These are phyloP conservation scores for Nasonia oneida DNA, from an alignment of 2,888 invertebrate species.

Conservation along the genomic window DNA sequence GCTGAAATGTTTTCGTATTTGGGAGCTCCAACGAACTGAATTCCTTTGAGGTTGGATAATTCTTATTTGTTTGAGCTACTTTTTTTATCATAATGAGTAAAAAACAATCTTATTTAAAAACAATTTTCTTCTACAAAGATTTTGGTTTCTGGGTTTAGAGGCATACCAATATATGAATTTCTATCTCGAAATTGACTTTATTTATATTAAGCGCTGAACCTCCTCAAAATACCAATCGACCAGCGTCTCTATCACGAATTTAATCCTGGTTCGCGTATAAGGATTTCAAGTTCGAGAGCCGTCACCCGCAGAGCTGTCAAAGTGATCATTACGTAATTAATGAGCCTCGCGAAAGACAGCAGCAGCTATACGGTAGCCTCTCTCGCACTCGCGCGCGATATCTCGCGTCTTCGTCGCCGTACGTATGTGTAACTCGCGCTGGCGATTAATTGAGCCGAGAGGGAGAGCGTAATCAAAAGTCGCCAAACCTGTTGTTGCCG, in stretches of 20 bases:
- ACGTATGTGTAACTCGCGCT: constrained; percentile 5
- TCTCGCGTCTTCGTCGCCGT: constrained; percentile 31
- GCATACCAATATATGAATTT: too few species aligned
- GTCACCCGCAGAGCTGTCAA: constrained; percentile 24
- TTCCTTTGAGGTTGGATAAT: not conserved
- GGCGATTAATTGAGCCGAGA: constrained; percentile 64
- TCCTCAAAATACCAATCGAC: not conserved
- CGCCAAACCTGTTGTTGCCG: constrained; percentile 65
- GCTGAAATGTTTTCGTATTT: not conserved
- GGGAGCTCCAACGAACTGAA: not conserved
- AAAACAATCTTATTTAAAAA: too few species aligned
- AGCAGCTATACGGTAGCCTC: constrained; percentile 29
- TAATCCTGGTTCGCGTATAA: not conserved
- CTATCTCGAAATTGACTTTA: too few species aligned
- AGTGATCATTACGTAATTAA: constrained; percentile 69
- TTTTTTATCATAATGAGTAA: too few species aligned
- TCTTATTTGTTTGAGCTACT: not conserved
- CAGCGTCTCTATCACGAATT: not conserved
- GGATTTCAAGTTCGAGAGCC: not conserved
- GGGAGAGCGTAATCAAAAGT: constrained; percentile 63
- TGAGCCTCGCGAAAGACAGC: constrained; percentile 60
- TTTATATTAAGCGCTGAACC: not conserved
- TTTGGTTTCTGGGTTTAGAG: too few species aligned
- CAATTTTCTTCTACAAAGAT: too few species aligned
- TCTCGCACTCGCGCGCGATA: constrained; percentile 46